phyloP scores from a whole-genome alignment of 2,113 vertebrate species.

The Condylura cristata region DNA sequence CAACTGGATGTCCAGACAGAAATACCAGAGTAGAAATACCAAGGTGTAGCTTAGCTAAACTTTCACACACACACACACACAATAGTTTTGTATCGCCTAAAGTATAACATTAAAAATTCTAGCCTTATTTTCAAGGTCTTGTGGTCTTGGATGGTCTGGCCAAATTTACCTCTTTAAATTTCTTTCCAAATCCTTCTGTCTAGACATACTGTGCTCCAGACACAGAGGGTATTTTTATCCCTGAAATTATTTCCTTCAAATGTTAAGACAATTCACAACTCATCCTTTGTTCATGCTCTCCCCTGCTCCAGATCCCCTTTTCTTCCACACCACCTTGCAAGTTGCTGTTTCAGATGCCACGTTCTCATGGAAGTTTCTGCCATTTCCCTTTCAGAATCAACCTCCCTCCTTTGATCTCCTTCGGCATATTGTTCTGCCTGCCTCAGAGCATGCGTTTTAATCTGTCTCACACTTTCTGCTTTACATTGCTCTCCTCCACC shows the following conservation, averaged over 20 bases:
- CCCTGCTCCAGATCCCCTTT: background rate
- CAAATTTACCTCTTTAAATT: background rate
- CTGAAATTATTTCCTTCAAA: background rate
- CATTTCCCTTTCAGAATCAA: background rate
- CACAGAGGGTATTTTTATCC: background rate
- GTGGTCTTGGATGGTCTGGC: background rate
- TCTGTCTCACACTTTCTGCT: background rate
- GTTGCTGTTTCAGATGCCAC: background rate
- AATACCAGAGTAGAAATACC: background rate
- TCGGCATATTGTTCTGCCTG: background rate
- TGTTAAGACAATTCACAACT: background rate
- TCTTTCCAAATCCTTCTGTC: background rate
- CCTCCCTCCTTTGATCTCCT: background rate
- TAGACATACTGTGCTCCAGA: background rate
- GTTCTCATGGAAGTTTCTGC: background rate
- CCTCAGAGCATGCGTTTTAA: fast-evolving
- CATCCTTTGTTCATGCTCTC: background rate
- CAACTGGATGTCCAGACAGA: background rate
- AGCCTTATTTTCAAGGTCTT: background rate
- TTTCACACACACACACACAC: background rate
- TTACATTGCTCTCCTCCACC: background rate
- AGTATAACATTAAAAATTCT: background rate
- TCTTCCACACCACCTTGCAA: background rate
- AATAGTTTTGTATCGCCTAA: background rate
- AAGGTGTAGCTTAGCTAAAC: background rate